phyloP scores from a whole-genome alignment of 2,113 vertebrate species.

The Quiscalus mexicanus region DNA sequence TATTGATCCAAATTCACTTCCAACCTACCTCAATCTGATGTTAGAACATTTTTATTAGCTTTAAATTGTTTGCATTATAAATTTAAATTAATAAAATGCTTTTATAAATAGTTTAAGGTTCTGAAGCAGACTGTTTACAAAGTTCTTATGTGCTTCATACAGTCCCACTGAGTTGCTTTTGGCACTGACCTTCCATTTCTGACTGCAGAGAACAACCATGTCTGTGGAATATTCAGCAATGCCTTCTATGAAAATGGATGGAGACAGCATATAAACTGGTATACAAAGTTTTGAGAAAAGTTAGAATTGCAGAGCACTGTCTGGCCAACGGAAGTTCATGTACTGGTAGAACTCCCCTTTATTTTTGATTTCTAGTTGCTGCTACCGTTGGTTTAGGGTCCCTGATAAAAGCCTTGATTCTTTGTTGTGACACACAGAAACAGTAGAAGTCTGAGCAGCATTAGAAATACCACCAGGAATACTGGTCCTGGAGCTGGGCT shows the following conservation, averaged over 20 bases:
- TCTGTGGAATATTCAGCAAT: background rate
- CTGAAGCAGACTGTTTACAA: background rate
- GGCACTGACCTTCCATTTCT: background rate
- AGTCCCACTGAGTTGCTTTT: background rate
- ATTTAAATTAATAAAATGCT: conserved; percentile 5
- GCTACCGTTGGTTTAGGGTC: background rate
- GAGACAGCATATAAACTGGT: background rate
- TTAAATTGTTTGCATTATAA: conserved; percentile 5
- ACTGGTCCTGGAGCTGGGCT: background rate
- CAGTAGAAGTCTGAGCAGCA: background rate
- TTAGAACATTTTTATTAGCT: conserved; percentile 7
- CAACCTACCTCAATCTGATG: background rate
- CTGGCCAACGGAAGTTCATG: background rate
- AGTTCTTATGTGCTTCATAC: background rate
- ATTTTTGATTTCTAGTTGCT: background rate
- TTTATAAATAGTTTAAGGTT: background rate
- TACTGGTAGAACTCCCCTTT: too few species aligned
- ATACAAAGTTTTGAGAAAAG: background rate
- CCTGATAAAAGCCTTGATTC: background rate
- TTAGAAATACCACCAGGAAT: background rate
- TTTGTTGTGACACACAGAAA: background rate
- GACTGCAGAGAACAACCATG: background rate
- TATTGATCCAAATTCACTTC: conserved; percentile 13
- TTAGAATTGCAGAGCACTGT: background rate
- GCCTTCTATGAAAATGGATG: background rate